Conservation (phyloP, 2,113 vertebrate genomes). For the Rallus limicola region DNA sequence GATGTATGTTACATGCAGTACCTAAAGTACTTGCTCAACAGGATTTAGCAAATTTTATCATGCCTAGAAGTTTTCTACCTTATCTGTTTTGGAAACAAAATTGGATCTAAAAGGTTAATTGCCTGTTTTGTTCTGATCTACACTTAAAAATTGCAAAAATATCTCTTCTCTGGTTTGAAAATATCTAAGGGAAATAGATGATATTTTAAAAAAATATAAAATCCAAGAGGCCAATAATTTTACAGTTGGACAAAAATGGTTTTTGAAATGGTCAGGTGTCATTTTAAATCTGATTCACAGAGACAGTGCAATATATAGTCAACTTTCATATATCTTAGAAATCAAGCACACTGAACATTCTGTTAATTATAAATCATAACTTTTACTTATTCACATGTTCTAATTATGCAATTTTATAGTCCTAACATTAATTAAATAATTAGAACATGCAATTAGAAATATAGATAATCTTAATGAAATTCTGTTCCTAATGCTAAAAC, state of each 20-base stretch:
- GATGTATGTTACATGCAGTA: background rate
- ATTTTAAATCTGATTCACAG: background rate
- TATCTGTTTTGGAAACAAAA: no score
- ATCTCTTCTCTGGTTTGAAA: background rate
- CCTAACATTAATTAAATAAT: slow-evolving; percentile 29
- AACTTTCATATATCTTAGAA: background rate
- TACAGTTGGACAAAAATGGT: background rate
- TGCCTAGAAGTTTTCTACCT: background rate
- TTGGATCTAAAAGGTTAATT: background rate
- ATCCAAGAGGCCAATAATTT: background rate
- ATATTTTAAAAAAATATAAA: background rate
- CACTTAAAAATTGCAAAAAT: background rate
- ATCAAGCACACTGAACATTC: background rate
- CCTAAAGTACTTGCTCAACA: background rate
- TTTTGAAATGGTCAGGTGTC: background rate
- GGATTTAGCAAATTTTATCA: background rate
- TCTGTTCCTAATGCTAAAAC: background rate
- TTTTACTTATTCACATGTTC: slow-evolving; percentile 4
- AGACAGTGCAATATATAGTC: background rate
- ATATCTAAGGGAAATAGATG: background rate
- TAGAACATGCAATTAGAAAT: background rate
- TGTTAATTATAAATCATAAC: background rate
- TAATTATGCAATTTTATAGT: background rate
- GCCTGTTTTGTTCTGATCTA: background rate
- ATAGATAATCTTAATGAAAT: background rate